Conservation (phyloP, 2,113 vertebrate species). For the Sinocyclocheilus anophthalmus region DNA sequence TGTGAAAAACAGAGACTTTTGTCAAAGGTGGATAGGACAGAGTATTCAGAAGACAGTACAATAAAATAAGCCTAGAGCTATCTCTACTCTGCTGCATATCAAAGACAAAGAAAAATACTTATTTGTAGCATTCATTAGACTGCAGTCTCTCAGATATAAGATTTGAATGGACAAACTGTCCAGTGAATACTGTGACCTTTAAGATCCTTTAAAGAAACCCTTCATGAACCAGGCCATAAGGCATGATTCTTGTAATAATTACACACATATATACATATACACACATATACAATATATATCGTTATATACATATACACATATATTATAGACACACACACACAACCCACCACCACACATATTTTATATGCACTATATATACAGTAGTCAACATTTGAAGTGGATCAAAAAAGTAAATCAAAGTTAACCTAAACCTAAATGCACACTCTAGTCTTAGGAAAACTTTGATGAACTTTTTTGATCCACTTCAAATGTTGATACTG, state of each 20-base stretch:
- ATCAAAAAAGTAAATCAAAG: no score
- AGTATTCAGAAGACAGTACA: background rate
- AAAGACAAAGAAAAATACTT: background rate
- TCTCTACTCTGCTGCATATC: background rate
- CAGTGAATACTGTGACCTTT: background rate
- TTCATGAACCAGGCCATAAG: background rate
- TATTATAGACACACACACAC: no score
- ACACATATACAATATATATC: no score
- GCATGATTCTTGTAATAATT: background rate
- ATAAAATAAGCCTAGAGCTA: background rate
- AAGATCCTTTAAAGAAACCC: background rate
- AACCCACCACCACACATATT: no score
- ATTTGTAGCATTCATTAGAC: background rate
- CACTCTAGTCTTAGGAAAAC: no score
- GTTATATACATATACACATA: no score
- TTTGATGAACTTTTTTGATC: no score
- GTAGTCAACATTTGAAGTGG: no score
- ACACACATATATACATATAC: no score
- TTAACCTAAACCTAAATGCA: no score
- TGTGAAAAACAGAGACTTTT: background rate
- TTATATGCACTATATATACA: no score
- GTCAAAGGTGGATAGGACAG: background rate
- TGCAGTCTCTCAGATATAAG: background rate
- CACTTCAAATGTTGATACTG: no score
- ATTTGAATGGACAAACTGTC: background rate